phyloP scores from a whole-genome alignment of 2,797 vertebrate genomes.

The Centropyge bicolor region DNA sequence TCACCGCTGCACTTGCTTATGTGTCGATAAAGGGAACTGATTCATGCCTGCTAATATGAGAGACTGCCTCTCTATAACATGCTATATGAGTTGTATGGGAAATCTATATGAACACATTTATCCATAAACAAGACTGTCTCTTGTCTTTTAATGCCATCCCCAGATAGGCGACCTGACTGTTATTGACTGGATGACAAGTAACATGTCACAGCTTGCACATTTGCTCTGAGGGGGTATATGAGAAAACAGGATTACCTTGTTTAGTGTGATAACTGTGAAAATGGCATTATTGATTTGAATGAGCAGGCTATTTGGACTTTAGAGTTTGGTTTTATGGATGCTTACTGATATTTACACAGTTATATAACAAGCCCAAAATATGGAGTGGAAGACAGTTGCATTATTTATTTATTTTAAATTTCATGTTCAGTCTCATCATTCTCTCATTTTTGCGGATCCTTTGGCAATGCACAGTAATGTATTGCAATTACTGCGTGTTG shows the following conservation, averaged over 20 bases:
- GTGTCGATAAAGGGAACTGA: conserved; percentile 73
- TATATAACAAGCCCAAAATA: neutral
- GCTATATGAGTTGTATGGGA: conserved; percentile 71
- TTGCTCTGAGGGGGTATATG: conserved; percentile 49
- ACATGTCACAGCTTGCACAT: conserved; percentile 65
- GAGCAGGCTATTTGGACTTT: conserved; percentile 40
- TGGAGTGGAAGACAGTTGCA: conserved; percentile 8
- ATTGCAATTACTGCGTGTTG: conserved; percentile 35
- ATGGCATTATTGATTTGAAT: conserved; percentile 61
- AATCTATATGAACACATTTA: conserved; percentile 79
- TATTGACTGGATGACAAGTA: conserved; percentile 74
- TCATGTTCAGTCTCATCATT: conserved; percentile 27
- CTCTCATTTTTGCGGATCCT: conserved; percentile 9
- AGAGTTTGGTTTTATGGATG: conserved; percentile 8
- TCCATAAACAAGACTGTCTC: conserved; percentile 72
- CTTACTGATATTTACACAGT: conserved; percentile 9
- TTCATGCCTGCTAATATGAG: conserved; percentile 71
- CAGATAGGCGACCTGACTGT: conserved; percentile 47
- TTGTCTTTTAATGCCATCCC: conserved; percentile 75
- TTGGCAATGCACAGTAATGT: conserved; percentile 26
- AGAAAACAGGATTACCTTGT: conserved; percentile 60
- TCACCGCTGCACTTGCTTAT: conserved; percentile 35
- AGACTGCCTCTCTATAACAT: conserved; percentile 56
- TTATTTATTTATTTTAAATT: neutral
- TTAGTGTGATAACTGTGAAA: conserved; percentile 55